Percentiles rank a stretch among this genome's conserved stretches.
Conservation (phyloP, 2,113 vertebrate genomes). For the Eubucco bourcierii region DNA sequence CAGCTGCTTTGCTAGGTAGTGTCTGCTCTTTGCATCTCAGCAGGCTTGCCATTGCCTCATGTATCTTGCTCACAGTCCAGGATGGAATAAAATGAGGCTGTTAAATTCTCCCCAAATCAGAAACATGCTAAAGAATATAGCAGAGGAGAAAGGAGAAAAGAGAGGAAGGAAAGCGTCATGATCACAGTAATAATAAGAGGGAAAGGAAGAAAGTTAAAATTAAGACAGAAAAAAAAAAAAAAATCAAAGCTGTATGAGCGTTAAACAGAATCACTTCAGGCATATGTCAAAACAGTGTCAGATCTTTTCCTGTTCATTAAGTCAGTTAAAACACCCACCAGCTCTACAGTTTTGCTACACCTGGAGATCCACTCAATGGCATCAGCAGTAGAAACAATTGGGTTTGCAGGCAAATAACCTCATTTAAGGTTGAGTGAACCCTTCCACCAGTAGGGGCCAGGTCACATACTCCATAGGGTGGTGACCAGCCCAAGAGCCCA, state of each 20-base stretch:
- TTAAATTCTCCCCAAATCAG: not conserved
- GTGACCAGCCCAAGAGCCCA: not conserved
- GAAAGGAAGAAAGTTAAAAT: not conserved
- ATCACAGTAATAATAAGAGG: not conserved
- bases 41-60: fast-evolving
- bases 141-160: not conserved
- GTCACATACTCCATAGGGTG: not conserved
- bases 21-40: not conserved
- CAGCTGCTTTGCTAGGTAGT: not conserved
- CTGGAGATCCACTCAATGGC: not conserved
- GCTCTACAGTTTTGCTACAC: not conserved
- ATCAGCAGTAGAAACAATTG: not conserved
- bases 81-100: fast-evolving
- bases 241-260: fast-evolving
- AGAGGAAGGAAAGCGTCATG: fast-evolving
- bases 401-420: not conserved
- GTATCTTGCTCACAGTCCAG: fast-evolving
- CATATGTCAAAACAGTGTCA: constrained; percentile 52
- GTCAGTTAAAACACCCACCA: constrained; percentile 53
- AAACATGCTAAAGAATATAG: not conserved
- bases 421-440: not conserved
- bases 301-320: constrained; percentile 50
- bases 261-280: constrained; percentile 31
- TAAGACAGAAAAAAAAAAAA: constrained; percentile 16
- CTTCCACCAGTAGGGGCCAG: not conserved